A percentile compares a stretch with the other conserved stretches of the same genome.
These are phyloP conservation scores for Euplexia lucipara DNA, from an alignment of 2,888 invertebrate genomes.

Conservation along the genomic window DNA sequence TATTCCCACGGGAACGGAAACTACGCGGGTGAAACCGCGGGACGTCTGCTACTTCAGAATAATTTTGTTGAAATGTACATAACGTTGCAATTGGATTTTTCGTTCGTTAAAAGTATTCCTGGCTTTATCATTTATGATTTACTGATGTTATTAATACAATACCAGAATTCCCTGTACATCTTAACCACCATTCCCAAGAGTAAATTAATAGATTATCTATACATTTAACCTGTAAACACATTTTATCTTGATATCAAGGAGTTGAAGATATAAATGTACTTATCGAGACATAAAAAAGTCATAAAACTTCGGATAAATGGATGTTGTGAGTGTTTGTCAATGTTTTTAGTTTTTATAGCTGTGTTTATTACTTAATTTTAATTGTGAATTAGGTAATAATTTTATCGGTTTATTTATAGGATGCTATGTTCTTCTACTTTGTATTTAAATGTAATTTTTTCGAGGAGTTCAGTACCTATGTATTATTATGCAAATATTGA, in stretches of 20 bases:
- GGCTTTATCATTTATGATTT: neutral
- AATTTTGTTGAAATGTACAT: no score
- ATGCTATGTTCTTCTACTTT: neutral
- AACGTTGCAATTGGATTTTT: no score
- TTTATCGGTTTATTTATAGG: no score
- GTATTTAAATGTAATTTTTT: neutral
- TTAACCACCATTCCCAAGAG: neutral
- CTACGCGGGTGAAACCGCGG: no score
- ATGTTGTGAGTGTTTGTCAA: conserved; percentile 25
- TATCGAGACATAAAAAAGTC: conserved; percentile 14
- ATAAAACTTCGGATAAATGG: conserved; percentile 34
- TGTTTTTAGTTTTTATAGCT: conserved; percentile 36
- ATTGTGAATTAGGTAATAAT: conserved; percentile 11
- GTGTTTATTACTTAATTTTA: conserved; percentile 44
- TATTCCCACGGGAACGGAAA: no score
- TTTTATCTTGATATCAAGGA: conserved; percentile 35
- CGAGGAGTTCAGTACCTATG: neutral
- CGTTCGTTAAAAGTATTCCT: no score
- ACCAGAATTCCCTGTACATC: neutral
- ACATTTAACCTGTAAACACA: conserved; percentile 19
- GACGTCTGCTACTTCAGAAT: no score
- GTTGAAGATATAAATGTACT: conserved; percentile 31
- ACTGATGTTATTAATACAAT: neutral
- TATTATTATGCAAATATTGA: no score
- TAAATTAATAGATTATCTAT: conserved; percentile 11